Conservation (phyloP, 1,140 invertebrate species). For the Campoletis sonorensis region DNA sequence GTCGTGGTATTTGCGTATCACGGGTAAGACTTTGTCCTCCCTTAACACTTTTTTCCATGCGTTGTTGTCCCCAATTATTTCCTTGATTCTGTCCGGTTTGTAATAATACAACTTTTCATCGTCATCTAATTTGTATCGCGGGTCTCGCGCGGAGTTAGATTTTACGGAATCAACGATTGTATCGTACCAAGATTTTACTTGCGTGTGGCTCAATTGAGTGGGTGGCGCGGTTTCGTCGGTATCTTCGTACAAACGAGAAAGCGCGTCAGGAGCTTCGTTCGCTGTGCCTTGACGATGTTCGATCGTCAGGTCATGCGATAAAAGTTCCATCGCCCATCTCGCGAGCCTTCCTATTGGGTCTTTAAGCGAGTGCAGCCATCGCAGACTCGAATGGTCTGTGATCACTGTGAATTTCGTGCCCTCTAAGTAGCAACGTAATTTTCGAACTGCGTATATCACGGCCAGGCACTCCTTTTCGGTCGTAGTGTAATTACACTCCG, state of each 20-base stretch:
- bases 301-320: slow-evolving; percentile 54
- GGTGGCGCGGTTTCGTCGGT: background rate
- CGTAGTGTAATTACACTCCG: slow-evolving; percentile 9
- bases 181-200: background rate
- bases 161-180: background rate
- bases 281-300: slow-evolving; percentile 55
- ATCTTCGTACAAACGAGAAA: slow-evolving; percentile 45
- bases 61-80: slow-evolving; percentile 32
- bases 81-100: slow-evolving; percentile 31
- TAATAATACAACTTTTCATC: slow-evolving; percentile 35
- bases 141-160: background rate
- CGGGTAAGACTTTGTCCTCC: background rate
- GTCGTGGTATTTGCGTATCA: slow-evolving; percentile 42
- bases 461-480: slow-evolving; percentile 43
- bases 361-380: slow-evolving; percentile 48
- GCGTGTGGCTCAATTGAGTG: slow-evolving; percentile 7
- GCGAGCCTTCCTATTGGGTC: slow-evolving; percentile 59
- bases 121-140: background rate
- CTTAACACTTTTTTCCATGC: slow-evolving; percentile 44
- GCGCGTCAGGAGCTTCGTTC: slow-evolving; percentile 51
- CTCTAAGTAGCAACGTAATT: slow-evolving; percentile 58
- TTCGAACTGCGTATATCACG: slow-evolving; percentile 51
- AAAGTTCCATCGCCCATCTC: slow-evolving; percentile 56
- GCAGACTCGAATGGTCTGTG: slow-evolving; percentile 57
- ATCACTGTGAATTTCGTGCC: slow-evolving; percentile 37